Percentiles rank a stretch among this genome's conserved stretches.
Conservation (phyloP, 2,888 invertebrate species). For the Neoscelio sp. region DNA sequence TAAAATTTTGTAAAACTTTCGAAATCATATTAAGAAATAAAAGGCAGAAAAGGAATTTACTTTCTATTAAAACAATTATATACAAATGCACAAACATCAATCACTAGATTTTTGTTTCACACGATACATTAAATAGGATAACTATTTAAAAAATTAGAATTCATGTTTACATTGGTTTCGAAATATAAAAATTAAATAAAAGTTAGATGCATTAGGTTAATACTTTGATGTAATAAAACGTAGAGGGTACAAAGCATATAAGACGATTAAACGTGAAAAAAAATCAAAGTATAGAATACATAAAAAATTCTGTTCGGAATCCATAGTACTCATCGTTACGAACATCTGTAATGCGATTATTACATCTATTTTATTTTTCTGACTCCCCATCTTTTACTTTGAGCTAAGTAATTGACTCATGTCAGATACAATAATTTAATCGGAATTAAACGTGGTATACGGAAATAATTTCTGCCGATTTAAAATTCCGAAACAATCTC, state of each 20-base stretch:
- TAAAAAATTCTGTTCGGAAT: conserved; percentile 48
- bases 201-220: conserved; percentile 57
- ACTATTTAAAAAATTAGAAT: conserved; percentile 36
- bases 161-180: conserved; percentile 25
- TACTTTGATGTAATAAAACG: conserved; percentile 45
- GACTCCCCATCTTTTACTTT: conserved; percentile 5
- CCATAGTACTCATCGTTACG: conserved; percentile 51
- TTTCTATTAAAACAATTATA: too few relatives aligned
- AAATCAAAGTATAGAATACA: conserved; percentile 69
- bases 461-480: background rate
- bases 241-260: conserved; percentile 71
- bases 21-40: too few relatives aligned
- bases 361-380: conserved; percentile 48
- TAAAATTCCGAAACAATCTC: background rate
- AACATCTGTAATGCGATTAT: conserved; percentile 55
- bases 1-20: background rate
- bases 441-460: conserved; percentile 2
- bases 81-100: too few relatives aligned
- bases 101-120: too few relatives aligned
- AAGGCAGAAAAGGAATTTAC: too few relatives aligned
- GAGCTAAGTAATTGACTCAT: conserved; percentile 52
- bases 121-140: too few relatives aligned
- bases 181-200: conserved; percentile 39
- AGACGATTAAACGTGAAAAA: conserved; percentile 73
- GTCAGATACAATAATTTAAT: conserved; percentile 50